Percentiles rank a stretch among this genome's conserved stretches.
Evolutionary conservation across 2,888 invertebrate species (phyloP).

Genomic region (Lamellibrachia satsuma): DNA sequence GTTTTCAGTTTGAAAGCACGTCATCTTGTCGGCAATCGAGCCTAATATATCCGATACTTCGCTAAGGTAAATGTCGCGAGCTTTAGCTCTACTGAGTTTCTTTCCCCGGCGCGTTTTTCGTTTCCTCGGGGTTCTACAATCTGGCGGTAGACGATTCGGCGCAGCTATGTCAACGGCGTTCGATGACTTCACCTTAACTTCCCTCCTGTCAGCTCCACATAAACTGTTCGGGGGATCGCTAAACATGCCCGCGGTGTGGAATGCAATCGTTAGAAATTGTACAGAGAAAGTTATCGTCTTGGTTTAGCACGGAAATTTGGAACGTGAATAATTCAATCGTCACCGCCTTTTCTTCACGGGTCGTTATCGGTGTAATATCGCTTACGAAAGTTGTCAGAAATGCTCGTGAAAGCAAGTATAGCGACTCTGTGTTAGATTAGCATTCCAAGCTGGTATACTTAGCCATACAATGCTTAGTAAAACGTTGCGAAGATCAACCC

Average conservation of each 20-base stretch:
- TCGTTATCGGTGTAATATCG: not conserved
- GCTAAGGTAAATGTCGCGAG: not conserved
- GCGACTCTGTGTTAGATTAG: not conserved
- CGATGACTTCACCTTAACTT: not conserved
- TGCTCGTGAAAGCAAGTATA: not conserved
- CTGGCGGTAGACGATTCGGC: not conserved
- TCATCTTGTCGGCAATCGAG: constrained; percentile 6
- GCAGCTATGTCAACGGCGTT: not conserved
- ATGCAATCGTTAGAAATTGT: not conserved
- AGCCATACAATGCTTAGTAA: not conserved
- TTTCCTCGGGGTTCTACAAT: not conserved
- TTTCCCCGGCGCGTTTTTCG: constrained; percentile 4
- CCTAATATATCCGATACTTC: constrained; percentile 5
- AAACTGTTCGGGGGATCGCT: not conserved
- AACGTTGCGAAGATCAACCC: not conserved
- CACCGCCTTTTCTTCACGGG: not conserved
- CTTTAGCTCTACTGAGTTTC: not conserved
- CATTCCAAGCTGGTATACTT: not conserved
- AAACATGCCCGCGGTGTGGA: not conserved
- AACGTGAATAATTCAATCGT: not conserved
- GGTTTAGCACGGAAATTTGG: not conserved
- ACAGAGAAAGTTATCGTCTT: not conserved
- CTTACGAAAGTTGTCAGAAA: not conserved
- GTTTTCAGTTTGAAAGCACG: not conserved
- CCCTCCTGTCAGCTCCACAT: not conserved